Percentiles rank a stretch among this genome's conserved stretches.
Evolutionary conservation across 2,113 vertebrate species (phyloP).

Genomic region (Nettapus auritus): DNA sequence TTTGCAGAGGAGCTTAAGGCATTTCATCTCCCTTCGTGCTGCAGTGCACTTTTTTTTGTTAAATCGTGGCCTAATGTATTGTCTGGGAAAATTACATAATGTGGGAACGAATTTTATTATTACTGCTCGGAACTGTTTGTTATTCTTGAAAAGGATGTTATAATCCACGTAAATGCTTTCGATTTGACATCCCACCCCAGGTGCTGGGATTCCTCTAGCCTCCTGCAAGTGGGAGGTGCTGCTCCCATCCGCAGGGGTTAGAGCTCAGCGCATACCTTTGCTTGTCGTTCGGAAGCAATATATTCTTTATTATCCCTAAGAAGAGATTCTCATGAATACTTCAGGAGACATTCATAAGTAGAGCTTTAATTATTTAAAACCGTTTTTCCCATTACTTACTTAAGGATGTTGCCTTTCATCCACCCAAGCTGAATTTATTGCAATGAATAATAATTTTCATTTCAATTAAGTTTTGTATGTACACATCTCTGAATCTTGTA

Average conservation of each 20-base stretch:
- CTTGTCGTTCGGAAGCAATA: neutral
- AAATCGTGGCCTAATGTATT: neutral
- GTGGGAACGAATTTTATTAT: neutral
- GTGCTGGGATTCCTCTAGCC: neutral
- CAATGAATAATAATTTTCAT: conserved; percentile 54
- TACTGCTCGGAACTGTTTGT: neutral
- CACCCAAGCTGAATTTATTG: conserved; percentile 44
- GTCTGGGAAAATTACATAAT: neutral
- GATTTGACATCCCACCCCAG: accelerated
- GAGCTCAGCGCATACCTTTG: neutral
- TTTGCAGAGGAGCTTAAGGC: neutral
- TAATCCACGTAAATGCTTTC: neutral
- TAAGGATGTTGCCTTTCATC: conserved; percentile 57
- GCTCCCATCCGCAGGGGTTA: neutral
- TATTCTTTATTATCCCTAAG: neutral
- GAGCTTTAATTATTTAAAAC: conserved; percentile 64
- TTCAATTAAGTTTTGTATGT: conserved; percentile 62
- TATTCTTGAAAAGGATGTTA: neutral
- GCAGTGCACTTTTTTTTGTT: neutral
- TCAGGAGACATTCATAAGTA: conserved; percentile 47
- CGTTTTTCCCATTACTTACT: conserved; percentile 24
- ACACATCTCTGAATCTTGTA: neutral
- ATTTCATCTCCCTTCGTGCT: neutral
- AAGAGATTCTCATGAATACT: conserved; percentile 53
- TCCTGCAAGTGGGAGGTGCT: neutral